Conservation (phyloP, 2,113 vertebrate species). For the Sciurus niger region DNA sequence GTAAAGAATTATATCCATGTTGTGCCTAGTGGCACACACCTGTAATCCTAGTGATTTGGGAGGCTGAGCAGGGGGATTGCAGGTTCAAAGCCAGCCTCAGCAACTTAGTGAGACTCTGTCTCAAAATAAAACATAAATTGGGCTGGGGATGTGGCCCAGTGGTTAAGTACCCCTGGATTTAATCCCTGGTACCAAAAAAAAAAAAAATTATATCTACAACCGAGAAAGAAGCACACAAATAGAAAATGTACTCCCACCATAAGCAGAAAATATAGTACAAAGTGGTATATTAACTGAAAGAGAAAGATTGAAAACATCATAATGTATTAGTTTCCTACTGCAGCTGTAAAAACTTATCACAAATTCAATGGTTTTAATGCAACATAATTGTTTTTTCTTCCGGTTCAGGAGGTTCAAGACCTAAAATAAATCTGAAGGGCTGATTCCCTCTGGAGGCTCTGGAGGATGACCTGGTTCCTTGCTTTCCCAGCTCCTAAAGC, state of each 20-base stretch:
- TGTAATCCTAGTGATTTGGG: too few relatives aligned
- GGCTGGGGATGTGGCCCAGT: too few relatives aligned
- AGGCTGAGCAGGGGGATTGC: too few relatives aligned
- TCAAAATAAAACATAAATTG: too few relatives aligned
- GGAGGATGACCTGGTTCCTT: neutral
- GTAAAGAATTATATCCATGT: neutral
- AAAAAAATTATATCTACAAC: neutral
- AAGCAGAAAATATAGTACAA: constrained; percentile 44
- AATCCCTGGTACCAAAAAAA: too few relatives aligned
- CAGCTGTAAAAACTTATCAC: neutral
- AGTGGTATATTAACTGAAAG: neutral
- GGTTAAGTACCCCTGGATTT: too few relatives aligned
- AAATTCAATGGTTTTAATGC: neutral
- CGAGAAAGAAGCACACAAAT: constrained; percentile 19
- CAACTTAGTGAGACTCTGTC: too few relatives aligned
- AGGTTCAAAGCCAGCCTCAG: too few relatives aligned
- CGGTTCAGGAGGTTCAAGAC: neutral
- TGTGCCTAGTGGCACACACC: too few relatives aligned
- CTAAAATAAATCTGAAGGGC: neutral
- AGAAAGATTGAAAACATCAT: neutral
- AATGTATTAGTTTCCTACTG: neutral
- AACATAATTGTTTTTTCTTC: neutral
- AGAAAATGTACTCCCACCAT: neutral
- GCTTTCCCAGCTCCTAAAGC: neutral
- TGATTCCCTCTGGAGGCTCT: neutral